A percentile compares a stretch with the other conserved stretches of the same genome.
These are phyloP conservation scores for Drosophila formosana DNA, from an alignment of 2,888 invertebrate species.

Conservation along the genomic window DNA sequence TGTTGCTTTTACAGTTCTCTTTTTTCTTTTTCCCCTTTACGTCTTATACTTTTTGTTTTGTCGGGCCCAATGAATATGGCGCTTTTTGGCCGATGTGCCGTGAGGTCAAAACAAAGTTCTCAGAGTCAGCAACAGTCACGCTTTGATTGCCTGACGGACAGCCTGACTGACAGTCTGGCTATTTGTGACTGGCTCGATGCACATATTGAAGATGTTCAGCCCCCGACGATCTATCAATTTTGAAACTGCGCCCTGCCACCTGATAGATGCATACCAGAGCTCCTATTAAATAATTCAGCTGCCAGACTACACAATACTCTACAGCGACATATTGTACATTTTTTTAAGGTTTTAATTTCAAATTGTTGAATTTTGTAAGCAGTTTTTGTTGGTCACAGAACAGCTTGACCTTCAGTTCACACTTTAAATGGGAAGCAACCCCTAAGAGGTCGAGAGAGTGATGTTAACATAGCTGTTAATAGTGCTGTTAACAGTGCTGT, in stretches of 20 bases:
- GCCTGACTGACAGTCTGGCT: conserved; percentile 24
- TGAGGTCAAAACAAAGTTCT: conserved; percentile 53
- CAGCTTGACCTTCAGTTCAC: too few species aligned
- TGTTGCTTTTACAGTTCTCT: conserved; percentile 9
- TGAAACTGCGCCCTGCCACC: conserved; percentile 32
- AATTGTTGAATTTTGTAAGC: too few species aligned
- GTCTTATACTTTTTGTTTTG: background rate
- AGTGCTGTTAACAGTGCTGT: background rate
- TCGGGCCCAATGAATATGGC: conserved; percentile 9
- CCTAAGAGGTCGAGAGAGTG: too few species aligned
- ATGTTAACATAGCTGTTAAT: background rate
- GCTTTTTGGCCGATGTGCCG: conserved; percentile 34
- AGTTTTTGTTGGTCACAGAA: too few species aligned
- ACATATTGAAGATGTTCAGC: conserved; percentile 41
- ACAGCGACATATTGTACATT: too few species aligned
- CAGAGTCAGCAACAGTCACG: conserved; percentile 53
- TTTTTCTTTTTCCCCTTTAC: background rate
- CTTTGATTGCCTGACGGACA: conserved; percentile 52
- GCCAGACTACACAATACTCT: conserved; percentile 28
- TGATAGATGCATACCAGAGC: conserved; percentile 29
- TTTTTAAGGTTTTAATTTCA: background rate
- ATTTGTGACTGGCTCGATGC: conserved; percentile 40
- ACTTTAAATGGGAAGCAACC: too few species aligned
- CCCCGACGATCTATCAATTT: conserved; percentile 54
- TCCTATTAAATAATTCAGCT: background rate